phyloP scores from a whole-genome alignment of 2,113 vertebrate genomes.

The Sterna hirundo region DNA sequence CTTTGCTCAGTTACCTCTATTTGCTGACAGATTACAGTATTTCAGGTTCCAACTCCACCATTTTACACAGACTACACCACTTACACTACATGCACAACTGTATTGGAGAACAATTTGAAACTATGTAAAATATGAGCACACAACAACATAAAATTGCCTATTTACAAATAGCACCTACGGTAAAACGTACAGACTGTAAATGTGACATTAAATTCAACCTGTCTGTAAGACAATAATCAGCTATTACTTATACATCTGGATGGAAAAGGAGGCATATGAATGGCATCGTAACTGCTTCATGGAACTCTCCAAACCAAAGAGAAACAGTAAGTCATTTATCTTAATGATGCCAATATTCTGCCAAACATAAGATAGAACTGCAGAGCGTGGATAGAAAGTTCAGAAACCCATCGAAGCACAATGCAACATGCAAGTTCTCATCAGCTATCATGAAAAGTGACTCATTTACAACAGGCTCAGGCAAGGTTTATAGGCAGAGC shows the following conservation, averaged over 20 bases:
- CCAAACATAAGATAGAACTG: neutral
- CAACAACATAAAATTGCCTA: neutral
- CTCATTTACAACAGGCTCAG: slow-evolving; percentile 26
- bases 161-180: neutral
- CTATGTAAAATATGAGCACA: neutral
- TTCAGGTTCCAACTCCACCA: neutral
- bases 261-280: neutral
- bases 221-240: neutral
- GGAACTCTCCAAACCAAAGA: neutral
- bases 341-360: neutral
- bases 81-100: neutral
- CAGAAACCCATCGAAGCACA: neutral
- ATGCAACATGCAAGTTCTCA: neutral
- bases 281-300: neutral
- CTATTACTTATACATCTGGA: neutral
- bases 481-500: slow-evolving; percentile 1
- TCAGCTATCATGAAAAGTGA: neutral
- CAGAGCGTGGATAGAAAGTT: neutral
- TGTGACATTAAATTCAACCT: neutral
- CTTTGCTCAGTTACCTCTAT: neutral
- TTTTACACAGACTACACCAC: neutral
- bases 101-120: neutral
- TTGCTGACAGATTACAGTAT: neutral
- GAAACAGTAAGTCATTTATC: neutral
- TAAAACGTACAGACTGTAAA: neutral